These are phyloP conservation scores for Strigops habroptila DNA, from an alignment of 2,113 vertebrate species.

Conservation along the genomic window DNA sequence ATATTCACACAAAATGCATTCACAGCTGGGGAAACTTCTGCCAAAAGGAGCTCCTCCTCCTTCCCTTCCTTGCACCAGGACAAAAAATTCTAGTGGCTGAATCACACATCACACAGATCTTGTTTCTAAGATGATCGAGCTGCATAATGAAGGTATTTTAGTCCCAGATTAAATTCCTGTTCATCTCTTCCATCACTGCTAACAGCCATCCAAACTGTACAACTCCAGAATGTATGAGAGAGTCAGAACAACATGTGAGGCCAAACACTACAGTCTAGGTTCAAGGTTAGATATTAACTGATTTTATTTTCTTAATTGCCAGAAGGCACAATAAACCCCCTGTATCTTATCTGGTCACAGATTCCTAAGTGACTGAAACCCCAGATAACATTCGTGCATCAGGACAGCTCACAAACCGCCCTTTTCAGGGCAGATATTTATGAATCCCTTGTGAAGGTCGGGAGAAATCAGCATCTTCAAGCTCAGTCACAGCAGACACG, in stretches of 20 bases:
- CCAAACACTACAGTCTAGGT: not conserved
- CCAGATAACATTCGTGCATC: conserved; percentile 50
- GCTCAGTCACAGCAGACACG: fast-evolving
- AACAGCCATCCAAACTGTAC: not conserved
- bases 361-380: conserved; percentile 34
- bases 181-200: not conserved
- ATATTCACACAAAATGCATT: not conserved
- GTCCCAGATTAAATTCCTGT: not conserved
- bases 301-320: conserved; percentile 66
- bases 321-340: conserved; percentile 40
- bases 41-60: not conserved
- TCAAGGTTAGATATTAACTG: conserved; percentile 67
- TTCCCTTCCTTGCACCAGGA: not conserved
- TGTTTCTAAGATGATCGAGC: not conserved
- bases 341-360: conserved; percentile 57
- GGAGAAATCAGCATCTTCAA: not conserved
- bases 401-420: not conserved
- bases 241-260: not conserved
- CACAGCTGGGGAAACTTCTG: conserved; percentile 7
- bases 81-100: not conserved
- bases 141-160: not conserved
- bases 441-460: not conserved
- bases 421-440: not conserved
- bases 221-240: not conserved
- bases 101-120: not conserved